Base-by-base conservation (phyloP, 1,140 invertebrate genomes). In the Tetramorium simillimum region DNA sequence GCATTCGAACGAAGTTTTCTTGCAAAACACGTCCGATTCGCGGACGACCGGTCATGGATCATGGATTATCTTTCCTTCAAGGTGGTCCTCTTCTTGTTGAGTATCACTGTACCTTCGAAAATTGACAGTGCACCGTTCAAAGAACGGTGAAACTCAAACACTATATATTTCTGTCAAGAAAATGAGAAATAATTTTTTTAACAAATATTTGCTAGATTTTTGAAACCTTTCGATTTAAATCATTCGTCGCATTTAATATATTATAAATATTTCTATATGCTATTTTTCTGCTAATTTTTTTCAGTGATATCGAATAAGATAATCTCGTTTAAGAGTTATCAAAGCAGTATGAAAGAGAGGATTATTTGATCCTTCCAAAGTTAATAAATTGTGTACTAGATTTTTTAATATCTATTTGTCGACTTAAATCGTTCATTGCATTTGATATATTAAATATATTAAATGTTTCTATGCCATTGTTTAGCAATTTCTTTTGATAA, bases 11-110 rank as follows among this genome's bases (percentile, higher is more conserved):
- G 49, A 70, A 81, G 46, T 91, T 87, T 90, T 85, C 60, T 92
- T 89, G 82, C 53, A 70, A 87, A 76, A 87, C 56, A 81, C 60
- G 63, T 21, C 53, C 58, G 90, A 92, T 90, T 90, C 85, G 91
- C 80, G 89, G 87, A 91, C 90, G 69, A 89, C 89, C 60, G 63
- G 85, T 67, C 51, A 53, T 65, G 69, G 53, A 89, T 88, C 62
- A 85, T 69, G 84, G 70, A 85, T 90, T 73, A 33, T 49, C 33
- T 40, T 91, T 85, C 78, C 70, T 85, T 89, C 90, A 92, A 91
- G 89, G 91, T 65, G 67, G 76, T 89, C 85, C 85, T 88, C 84
- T 91, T 88, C 78, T 49, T 49, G 84, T 56, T 21, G 24, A 51
- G 53, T 73, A 89, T 85, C 82, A 62, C 84, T 70, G 87, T 80